phyloP scores from a whole-genome alignment of 2,113 vertebrate species.

The Peromyscus polionotus region DNA sequence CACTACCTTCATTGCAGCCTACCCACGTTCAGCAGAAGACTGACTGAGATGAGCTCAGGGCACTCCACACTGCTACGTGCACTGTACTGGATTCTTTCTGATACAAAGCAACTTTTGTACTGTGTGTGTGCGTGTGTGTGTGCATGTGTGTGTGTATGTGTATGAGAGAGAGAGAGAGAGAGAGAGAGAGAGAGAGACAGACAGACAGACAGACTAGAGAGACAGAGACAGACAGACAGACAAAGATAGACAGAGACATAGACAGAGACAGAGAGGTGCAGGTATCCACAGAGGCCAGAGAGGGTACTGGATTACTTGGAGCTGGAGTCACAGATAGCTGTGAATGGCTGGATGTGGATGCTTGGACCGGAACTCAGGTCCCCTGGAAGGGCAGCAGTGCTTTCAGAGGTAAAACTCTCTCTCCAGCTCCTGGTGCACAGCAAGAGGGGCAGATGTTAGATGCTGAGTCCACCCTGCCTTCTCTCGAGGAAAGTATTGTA shows the following conservation, averaged over 20 bases:
- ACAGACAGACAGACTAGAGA: neutral
- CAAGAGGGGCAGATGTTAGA: neutral
- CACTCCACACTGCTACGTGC: rapidly evolving
- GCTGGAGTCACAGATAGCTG: neutral
- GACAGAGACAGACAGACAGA: neutral
- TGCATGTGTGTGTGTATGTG: neutral
- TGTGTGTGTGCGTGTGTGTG: neutral
- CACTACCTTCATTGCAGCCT: neutral
- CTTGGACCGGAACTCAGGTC: neutral
- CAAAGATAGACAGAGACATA: neutral
- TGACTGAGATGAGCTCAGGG: neutral
- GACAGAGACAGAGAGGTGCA: neutral
- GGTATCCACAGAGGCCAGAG: neutral
- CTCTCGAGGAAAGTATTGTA: neutral
- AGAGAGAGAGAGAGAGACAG: neutral
- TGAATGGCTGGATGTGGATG: neutral
- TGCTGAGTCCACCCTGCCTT: neutral
- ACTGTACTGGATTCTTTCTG: neutral
- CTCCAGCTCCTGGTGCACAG: neutral
- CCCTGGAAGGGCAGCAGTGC: neutral
- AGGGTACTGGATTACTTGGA: neutral
- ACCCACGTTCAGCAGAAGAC: neutral
- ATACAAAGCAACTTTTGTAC: neutral
- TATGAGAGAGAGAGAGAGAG: too few species aligned
- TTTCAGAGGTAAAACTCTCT: neutral